A percentile compares a stretch with the other conserved stretches of the same genome.
Evolutionary conservation across 2,888 invertebrate species (phyloP).

Genomic region (Limnephilus auricula): DNA sequence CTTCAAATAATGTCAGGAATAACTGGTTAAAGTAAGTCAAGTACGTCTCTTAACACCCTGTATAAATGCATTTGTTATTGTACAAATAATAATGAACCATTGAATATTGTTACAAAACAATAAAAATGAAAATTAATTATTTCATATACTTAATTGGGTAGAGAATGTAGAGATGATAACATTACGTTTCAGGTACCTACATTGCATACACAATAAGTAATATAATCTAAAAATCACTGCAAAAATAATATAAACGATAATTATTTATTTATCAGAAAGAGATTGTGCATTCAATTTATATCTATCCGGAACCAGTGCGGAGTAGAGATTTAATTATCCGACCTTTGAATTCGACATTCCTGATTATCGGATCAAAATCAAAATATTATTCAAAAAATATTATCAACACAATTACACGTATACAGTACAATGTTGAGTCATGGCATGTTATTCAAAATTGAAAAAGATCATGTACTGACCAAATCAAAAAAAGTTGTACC

Average conservation of each 20-base stretch:
- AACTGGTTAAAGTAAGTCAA: too few relatives aligned
- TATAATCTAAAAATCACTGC: not conserved
- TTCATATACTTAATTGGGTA: not conserved
- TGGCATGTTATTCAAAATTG: too few relatives aligned
- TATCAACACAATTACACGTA: not conserved
- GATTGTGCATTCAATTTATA: not conserved
- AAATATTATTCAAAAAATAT: not conserved
- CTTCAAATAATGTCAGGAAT: too few relatives aligned
- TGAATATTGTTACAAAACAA: not conserved
- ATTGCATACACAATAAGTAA: not conserved
- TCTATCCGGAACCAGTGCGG: not conserved
- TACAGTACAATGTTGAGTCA: too few relatives aligned
- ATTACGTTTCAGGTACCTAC: not conserved
- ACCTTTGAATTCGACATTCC: not conserved
- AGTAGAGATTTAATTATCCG: not conserved
- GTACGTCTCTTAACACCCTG: too few relatives aligned
- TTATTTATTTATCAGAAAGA: not conserved
- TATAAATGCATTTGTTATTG: not conserved
- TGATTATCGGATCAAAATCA: not conserved
- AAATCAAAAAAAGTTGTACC: too few relatives aligned
- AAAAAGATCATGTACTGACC: too few relatives aligned
- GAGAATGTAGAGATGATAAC: not conserved
- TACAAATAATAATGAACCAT: not conserved
- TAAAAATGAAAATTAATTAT: not conserved
- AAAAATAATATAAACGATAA: not conserved